These are phyloP conservation scores for Lithobates sylvaticus DNA, from an alignment of 2,797 vertebrate genomes.

Conservation along the genomic window DNA sequence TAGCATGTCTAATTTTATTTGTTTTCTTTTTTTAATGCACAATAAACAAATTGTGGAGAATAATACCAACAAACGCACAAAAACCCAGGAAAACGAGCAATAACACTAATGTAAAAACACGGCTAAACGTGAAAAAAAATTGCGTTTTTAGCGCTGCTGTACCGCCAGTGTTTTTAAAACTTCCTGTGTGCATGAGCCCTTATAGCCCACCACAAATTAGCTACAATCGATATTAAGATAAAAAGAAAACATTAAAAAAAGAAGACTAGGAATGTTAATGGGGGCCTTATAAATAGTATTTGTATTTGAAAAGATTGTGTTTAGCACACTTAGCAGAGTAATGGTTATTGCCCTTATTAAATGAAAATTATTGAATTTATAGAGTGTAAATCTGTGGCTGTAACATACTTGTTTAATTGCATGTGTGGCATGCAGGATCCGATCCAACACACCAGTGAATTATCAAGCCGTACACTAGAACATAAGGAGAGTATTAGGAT, in stretches of 20 bases:
- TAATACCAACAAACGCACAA: too few species aligned
- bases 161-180: too few species aligned
- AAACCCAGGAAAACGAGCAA: too few species aligned
- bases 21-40: too few species aligned
- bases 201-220: background rate
- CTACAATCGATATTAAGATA: background rate
- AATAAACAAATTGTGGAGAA: too few species aligned
- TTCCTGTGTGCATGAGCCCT: too few species aligned
- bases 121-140: too few species aligned
- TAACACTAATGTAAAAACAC: too few species aligned
- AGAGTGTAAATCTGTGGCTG: slow-evolving; percentile 35
- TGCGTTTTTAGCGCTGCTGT: too few species aligned
- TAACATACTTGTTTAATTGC: slow-evolving; percentile 6
- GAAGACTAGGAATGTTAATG: background rate
- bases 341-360: background rate
- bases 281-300: background rate
- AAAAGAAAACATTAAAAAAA: background rate
- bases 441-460: slow-evolving; percentile 31
- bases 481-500: background rate
- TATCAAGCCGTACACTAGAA: background rate
- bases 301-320: background rate
- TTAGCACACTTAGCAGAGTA: background rate
- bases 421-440: slow-evolving; percentile 19
- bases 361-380: slow-evolving; percentile 1
- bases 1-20: too few species aligned